These are phyloP conservation scores for Cuniculus paca DNA, from an alignment of 2,797 vertebrate species.

Conservation along the genomic window DNA sequence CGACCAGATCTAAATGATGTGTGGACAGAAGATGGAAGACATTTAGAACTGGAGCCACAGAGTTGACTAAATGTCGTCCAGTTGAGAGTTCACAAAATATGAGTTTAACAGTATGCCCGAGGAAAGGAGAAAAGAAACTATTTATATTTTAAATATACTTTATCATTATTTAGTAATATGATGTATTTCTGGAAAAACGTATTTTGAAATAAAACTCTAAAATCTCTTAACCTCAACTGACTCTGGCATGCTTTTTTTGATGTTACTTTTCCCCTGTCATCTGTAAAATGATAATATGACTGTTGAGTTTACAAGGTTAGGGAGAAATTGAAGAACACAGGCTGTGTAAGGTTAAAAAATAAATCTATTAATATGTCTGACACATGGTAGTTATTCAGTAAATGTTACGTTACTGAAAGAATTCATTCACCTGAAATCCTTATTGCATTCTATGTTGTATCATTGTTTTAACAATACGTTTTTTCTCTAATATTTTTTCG, in stretches of 20 bases:
- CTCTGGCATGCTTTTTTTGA: not conserved
- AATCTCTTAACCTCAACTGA: not conserved
- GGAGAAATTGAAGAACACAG: not conserved
- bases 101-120: not conserved
- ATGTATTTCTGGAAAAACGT: not conserved
- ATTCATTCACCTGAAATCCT: not conserved
- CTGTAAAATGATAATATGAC: slow-evolving; percentile 3
- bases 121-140: not conserved
- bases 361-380: not conserved
- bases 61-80: not conserved
- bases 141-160: not conserved
- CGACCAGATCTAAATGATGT: not conserved
- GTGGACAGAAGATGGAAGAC: not conserved
- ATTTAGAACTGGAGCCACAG: not conserved
- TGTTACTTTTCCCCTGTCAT: not conserved
- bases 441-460: not conserved
- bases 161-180: not conserved
- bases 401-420: not conserved
- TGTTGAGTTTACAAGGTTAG: not conserved
- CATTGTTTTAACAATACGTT: not conserved
- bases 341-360: not conserved
- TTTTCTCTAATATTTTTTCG: not conserved
- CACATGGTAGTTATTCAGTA: not conserved
- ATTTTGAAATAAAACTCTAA: not conserved
- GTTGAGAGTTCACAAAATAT: not conserved